Conservation (phyloP, 1,140 invertebrate species). For the Eufriesea mexicana region DNA sequence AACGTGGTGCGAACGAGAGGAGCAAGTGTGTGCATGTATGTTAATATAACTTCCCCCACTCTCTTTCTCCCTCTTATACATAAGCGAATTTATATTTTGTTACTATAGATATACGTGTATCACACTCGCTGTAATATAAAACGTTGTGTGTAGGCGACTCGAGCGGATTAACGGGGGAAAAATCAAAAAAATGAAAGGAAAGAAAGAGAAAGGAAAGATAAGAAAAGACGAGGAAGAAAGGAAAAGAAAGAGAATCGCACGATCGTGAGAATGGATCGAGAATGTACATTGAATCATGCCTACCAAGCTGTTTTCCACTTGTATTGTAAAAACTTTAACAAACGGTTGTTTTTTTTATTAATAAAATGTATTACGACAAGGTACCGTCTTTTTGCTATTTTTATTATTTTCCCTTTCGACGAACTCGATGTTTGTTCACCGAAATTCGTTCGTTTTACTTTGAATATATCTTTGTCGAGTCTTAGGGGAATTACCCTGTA, state of each 20-base stretch:
- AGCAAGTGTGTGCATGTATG: slow-evolving; percentile 67
- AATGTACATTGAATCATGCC: slow-evolving; percentile 42
- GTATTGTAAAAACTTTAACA: slow-evolving; percentile 69
- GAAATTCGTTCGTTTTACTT: background rate
- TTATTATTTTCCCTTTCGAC: background rate
- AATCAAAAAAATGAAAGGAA: background rate
- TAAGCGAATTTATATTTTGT: slow-evolving; percentile 75
- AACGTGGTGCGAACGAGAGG: slow-evolving; percentile 66
- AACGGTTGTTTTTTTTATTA: slow-evolving; percentile 68
- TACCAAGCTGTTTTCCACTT: slow-evolving; percentile 59
- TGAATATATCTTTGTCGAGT: background rate
- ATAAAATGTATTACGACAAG: slow-evolving; percentile 63
- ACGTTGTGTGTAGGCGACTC: slow-evolving; percentile 28
- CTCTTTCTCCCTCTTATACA: slow-evolving; percentile 17
- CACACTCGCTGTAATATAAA: slow-evolving; percentile 69
- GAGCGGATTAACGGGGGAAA: background rate
- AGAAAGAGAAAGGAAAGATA: background rate
- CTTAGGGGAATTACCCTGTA: slow-evolving; percentile 54
- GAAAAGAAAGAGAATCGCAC: background rate
- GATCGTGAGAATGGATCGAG: background rate
- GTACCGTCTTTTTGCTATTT: background rate
- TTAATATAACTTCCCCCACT: slow-evolving; percentile 55
- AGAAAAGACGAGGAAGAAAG: background rate
- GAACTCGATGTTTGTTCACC: no score
- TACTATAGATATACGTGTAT: slow-evolving; percentile 74